Conservation (phyloP, 2,113 vertebrate species). For the Meleagris gallopavo region DNA sequence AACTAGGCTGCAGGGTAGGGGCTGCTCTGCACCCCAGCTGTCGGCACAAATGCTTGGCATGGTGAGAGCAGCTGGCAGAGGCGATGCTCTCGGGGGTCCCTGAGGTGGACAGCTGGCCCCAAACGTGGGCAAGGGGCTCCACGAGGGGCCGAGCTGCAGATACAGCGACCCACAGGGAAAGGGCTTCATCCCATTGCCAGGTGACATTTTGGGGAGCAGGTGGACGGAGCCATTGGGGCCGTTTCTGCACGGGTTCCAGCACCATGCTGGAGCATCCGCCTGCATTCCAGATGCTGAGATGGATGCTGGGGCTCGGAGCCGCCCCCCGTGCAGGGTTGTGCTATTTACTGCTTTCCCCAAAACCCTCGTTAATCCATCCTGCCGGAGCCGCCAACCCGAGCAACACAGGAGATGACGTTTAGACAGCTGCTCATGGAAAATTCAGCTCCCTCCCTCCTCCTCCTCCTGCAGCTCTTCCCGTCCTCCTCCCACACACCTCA, state of each 20-base stretch:
- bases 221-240: no score
- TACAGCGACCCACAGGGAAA: not conserved
- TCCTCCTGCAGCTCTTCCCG: not conserved
- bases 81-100: not conserved
- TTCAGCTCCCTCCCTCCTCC: constrained; percentile 17
- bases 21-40: not conserved
- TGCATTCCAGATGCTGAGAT: not conserved
- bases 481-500: constrained; percentile 32
- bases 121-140: not conserved
- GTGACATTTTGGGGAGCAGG: not conserved
- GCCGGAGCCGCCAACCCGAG: constrained; percentile 42
- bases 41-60: not conserved
- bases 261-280: not conserved
- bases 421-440: constrained; percentile 72
- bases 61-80: not conserved
- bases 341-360: constrained; percentile 52
- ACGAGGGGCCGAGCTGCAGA: not conserved
- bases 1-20: not conserved
- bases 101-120: not conserved
- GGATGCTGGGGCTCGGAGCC: not conserved
- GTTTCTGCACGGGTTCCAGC: not conserved
- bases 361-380: constrained; percentile 61
- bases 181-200: not conserved
- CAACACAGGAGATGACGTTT: constrained; percentile 44
- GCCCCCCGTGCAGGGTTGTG: not conserved